Evolutionary conservation across 2,113 vertebrate genomes (phyloP).

Genomic region (Arvicanthis niloticus): DNA sequence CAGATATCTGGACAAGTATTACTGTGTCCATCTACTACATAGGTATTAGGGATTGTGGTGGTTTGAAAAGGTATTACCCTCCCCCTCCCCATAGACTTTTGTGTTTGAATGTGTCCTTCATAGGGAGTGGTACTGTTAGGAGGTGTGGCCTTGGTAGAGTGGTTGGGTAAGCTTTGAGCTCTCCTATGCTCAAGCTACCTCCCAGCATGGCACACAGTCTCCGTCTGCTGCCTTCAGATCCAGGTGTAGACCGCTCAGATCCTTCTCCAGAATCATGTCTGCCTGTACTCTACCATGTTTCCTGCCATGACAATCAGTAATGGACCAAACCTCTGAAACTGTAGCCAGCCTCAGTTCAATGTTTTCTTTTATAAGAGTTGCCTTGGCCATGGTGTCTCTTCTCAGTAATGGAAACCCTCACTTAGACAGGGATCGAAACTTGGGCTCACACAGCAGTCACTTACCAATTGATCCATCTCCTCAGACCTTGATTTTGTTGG

Average conservation of each 20-base stretch:
- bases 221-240: neutral
- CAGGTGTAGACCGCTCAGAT: neutral
- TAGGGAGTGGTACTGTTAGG: neutral
- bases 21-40: no score
- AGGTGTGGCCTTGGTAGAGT: neutral
- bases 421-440: neutral
- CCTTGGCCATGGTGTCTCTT: neutral
- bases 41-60: neutral
- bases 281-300: neutral
- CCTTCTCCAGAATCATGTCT: neutral
- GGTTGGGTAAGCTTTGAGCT: neutral
- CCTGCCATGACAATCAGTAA: neutral
- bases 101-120: neutral
- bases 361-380: neutral
- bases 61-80: neutral
- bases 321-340: neutral
- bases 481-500: neutral
- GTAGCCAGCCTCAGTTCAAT: neutral
- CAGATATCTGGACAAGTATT: rapidly evolving
- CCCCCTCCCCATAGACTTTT: neutral
- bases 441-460: neutral
- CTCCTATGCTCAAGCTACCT: neutral
- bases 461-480: neutral
- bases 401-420: neutral
- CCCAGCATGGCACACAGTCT: neutral